Conservation (phyloP, 2,888 invertebrate species). For the Leptinotarsa tumamoca region DNA sequence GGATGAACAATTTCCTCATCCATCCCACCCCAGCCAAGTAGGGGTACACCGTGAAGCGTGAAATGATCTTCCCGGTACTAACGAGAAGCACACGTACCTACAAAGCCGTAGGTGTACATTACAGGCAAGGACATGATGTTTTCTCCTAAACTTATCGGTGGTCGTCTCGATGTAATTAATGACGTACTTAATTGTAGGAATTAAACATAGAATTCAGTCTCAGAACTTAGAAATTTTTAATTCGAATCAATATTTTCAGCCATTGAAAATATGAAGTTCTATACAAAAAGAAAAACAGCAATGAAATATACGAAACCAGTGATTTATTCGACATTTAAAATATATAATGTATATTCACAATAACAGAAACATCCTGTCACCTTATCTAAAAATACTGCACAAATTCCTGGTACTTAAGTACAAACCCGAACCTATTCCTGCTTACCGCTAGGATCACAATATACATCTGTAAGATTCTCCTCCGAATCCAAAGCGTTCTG, state of each 20-base stretch:
- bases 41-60: too few species aligned
- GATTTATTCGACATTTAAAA: slow-evolving; percentile 40
- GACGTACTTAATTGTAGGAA: too few species aligned
- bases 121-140: too few species aligned
- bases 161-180: too few species aligned
- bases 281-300: neutral
- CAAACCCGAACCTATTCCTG: slow-evolving; percentile 32
- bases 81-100: too few species aligned
- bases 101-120: too few species aligned
- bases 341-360: slow-evolving; percentile 35
- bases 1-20: too few species aligned
- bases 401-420: slow-evolving; percentile 16
- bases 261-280: neutral
- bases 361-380: slow-evolving; percentile 40
- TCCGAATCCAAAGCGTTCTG: slow-evolving; percentile 62
- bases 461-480: slow-evolving; percentile 59
- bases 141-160: too few species aligned
- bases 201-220: too few species aligned
- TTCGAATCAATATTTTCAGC: neutral
- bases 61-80: too few species aligned
- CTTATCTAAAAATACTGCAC: slow-evolving; percentile 46
- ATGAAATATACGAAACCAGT: neutral
- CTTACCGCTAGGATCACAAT: slow-evolving; percentile 58
- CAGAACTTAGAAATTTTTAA: neutral
- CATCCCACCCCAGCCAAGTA: too few species aligned